Evolutionary conservation across 2,113 vertebrate genomes (phyloP), one percentile per base, ranked within the genome.

Genomic region (Greenwoodochromis staneri): DNA sequence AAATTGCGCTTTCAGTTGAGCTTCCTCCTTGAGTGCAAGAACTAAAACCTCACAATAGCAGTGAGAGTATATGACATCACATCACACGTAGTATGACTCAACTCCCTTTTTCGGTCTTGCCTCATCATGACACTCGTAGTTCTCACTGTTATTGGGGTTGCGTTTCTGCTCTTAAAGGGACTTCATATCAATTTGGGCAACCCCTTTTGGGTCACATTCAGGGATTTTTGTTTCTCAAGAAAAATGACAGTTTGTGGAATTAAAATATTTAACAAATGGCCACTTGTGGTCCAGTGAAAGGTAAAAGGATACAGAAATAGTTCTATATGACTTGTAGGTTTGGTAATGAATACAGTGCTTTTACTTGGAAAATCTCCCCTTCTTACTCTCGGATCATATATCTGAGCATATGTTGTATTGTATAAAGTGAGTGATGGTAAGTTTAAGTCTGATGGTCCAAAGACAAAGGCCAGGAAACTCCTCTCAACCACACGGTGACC

Each of bases 401-500:
- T 36, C 45, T 76, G 36, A 57, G 42, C n/a, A 42, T 34, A 34
- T 17, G 38, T 16, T 81, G 19, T 13, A 17, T n/a, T 51, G 63
- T 21, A 69, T 51, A 71, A 36, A 51, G 11, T 7, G 34, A 40
- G 21, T 9, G 8, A 47, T 85, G 42, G 5, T 80, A 5, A 80
- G 84, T 91, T 94, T 90, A 40, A 36, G 5, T 69, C 11, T 73
- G 5, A 53, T 54, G 27, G 14, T 78, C 27, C 7, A n/a, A 29
- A 87, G 19, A 78, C 5, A 94, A 92, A 94, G 93, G 91, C 85
- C 93, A 91, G 93, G 91, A 91, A 95, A 94, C 80, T 92, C 92
- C 92, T 94, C 4, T 31, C 12, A 55, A 49, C 45, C 69, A 69
- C 40, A 54, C 8, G 24, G 5, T 82, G 54, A 87, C 59, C 16